Base-by-base conservation (phyloP, 2,797 vertebrate species). In the Sphaeramia orbicularis region DNA sequence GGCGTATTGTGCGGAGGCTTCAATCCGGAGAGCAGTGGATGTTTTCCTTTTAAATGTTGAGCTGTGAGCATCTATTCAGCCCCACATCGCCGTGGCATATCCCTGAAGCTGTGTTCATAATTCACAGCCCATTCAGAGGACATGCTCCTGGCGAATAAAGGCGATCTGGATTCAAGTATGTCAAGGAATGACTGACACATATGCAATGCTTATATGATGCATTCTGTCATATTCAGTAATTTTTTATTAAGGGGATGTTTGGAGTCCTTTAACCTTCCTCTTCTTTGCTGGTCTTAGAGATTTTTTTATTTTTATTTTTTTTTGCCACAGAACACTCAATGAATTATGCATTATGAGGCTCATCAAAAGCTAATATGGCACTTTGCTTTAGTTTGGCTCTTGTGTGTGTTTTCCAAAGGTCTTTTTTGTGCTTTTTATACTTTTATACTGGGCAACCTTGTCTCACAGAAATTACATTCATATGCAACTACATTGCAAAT, bases 11-110 rank as follows among this genome's bases (percentile, higher is more conserved):
- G 58, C 36, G 4, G 45, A 56, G 53, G 48, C 32, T 82, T 79
- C 56, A 77, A 61, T 53, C 36, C 62, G 16, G 24, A 70, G 42
- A 58, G 62, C 51, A 42, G 51, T 11, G 40, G 60, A 74, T 76
- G 59, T 62, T 83, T 82, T 56, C 51, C 30, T 56, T 77, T 75
- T 68, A 51, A 57, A 75, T 41, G 36, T 18, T 27, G 65, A 62
- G 59, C 32, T 58, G 41, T 15, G 42, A 68, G 51, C 75, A 63
- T 57, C 76, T 53, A 30, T 78, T 68, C 73, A 73, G 48, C 41
- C 7, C 10, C 41, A 67, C 42, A 59, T 65, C 72, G 47, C 15
- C 6, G 3, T 30, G 56, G 30, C 52, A 41, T 15, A 71, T 66
- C 55, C 24, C 14, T 8, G 15, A 51, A 47, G 53, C 52, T 15